phyloP scores from a whole-genome alignment of 2,113 vertebrate species.

The Xyliphius kryptos region DNA sequence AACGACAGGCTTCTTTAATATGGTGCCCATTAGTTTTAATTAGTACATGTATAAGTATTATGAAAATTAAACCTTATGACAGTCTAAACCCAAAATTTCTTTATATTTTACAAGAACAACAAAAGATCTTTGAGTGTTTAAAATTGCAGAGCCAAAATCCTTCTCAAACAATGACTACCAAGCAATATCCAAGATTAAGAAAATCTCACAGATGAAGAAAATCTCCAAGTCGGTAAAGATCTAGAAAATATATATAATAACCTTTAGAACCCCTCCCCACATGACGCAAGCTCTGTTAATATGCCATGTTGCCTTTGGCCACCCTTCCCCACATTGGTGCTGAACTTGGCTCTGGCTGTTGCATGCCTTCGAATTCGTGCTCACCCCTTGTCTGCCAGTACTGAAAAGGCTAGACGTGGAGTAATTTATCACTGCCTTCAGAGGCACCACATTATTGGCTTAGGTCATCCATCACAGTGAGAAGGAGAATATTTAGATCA shows the following conservation, averaged over 20 bases:
- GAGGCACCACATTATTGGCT: slow-evolving; percentile 35
- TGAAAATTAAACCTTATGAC: no score
- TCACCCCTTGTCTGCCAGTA: slow-evolving; percentile 35
- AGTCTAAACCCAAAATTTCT: no score
- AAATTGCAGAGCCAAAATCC: no score
- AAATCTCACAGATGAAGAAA: not conserved
- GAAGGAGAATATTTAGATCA: slow-evolving; percentile 3
- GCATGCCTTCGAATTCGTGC: slow-evolving; percentile 5
- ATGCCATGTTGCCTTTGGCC: slow-evolving; percentile 5
- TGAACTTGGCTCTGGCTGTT: not conserved
- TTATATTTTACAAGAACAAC: no score
- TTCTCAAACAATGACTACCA: not conserved
- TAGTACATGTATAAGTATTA: no score
- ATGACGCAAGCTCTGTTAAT: not conserved
- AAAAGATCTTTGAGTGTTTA: no score
- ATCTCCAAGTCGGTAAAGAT: not conserved
- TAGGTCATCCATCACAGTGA: slow-evolving; percentile 28
- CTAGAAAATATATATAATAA: not conserved
- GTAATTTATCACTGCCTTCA: slow-evolving; percentile 35
- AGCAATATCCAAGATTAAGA: not conserved
- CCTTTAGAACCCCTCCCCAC: not conserved
- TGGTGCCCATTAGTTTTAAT: no score
- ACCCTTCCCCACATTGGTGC: not conserved
- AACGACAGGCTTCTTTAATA: no score
- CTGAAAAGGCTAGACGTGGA: slow-evolving; percentile 42